Conservation (phyloP, 2,888 invertebrate species). For the Torymus aiolomorphi region DNA sequence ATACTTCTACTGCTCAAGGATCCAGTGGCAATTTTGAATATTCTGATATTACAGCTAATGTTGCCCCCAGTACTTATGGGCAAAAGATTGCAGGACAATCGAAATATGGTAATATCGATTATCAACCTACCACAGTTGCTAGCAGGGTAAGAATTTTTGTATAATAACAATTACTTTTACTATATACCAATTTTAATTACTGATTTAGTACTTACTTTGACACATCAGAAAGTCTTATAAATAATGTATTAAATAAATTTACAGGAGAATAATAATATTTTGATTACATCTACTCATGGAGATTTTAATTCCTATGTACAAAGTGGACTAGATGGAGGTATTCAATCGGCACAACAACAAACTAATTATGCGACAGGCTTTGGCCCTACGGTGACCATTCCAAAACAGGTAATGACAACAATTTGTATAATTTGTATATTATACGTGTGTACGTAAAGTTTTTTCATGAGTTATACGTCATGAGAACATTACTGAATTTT, state of each 20-base stretch:
- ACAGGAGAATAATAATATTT: conserved; percentile 41
- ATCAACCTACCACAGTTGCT: conserved; percentile 20
- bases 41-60: conserved; percentile 54
- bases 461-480: too few relatives aligned
- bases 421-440: too few relatives aligned
- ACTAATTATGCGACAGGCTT: conserved; percentile 15
- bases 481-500: not conserved
- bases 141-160: conserved; percentile 25
- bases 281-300: conserved; percentile 35
- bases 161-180: not conserved
- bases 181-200: not conserved
- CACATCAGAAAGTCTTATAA: not conserved
- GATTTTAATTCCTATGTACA: conserved; percentile 28
- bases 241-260: conserved; percentile 19
- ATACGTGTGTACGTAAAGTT: too few relatives aligned
- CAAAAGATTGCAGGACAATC: conserved; percentile 59
- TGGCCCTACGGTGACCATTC: conserved; percentile 23
- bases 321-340: not conserved
- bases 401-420: conserved; percentile 25
- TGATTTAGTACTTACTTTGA: too few relatives aligned
- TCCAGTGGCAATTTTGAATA: conserved; percentile 55
- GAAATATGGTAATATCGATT: conserved; percentile 32
- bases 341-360: not conserved
- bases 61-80: conserved; percentile 62
- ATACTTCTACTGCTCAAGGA: conserved; percentile 52